These are phyloP conservation scores for Macrobrachium rosenbergii DNA, from an alignment of 1,140 invertebrate genomes.

Conservation along the genomic window DNA sequence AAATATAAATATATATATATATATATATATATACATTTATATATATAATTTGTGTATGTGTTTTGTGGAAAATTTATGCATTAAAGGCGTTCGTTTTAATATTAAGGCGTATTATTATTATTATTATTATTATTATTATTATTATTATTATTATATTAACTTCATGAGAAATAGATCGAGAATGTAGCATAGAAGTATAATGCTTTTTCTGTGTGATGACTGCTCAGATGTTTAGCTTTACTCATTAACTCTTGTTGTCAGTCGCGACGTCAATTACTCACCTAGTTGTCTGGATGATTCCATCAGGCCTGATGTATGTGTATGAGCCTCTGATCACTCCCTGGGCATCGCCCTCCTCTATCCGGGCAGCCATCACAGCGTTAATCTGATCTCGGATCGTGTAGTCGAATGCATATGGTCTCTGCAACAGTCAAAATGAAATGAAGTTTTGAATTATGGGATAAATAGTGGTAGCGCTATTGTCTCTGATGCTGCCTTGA, in stretches of 20 bases:
- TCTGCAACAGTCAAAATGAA: neutral
- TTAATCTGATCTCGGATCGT: constrained; percentile 23
- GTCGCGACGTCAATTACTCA: neutral
- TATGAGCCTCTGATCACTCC: constrained; percentile 29
- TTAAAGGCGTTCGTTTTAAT: too few species aligned
- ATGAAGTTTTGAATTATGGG: too few species aligned
- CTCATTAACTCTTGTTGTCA: too few species aligned
- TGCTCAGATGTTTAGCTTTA: too few species aligned
- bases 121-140: constrained; percentile 9
- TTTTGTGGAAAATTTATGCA: too few species aligned
- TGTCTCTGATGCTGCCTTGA: too few species aligned
- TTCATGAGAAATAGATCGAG: too few species aligned
- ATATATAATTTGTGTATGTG: too few species aligned
- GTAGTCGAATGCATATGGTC: constrained; percentile 29
- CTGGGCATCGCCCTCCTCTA: constrained; percentile 4
- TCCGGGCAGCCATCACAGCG: constrained; percentile 14
- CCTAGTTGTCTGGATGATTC: constrained; percentile 25
- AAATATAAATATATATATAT: neutral
- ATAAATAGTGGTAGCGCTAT: too few species aligned
- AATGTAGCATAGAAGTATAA: neutral
- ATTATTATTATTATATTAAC: neutral
- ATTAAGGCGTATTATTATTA: neutral
- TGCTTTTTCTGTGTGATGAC: too few species aligned
- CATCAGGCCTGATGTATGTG: constrained; percentile 42
- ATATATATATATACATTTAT: too few species aligned